Evolutionary conservation across 2,888 invertebrate species (phyloP), one percentile per base, ranked within the genome.

Genomic region (Leucophenga maculata): DNA sequence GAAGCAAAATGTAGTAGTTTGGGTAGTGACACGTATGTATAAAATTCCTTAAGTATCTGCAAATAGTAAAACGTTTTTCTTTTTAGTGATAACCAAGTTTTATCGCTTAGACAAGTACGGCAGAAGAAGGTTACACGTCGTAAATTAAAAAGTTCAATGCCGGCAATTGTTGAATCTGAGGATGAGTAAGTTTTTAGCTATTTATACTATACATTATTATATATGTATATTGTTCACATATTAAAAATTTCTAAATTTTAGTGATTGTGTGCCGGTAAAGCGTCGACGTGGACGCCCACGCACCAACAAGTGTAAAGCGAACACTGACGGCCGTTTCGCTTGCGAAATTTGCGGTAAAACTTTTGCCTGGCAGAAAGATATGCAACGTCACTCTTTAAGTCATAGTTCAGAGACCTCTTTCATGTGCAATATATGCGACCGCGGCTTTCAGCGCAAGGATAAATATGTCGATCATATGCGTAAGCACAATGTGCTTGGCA

Each of bases 291-390:
- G 81, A 0, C 80, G 86, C 4, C 79, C 81, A 16, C 67, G 71
- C 70, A 13, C 78, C 70, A 31, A 31, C 44, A 20, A 66, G 70
- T 39, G 78, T 69, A 67, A 73, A 18, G 32, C 32, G n/a, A 77
- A 74, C 48, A 62, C 75, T 16, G 72, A 76, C 1, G 83, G 79
- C 0, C 82, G 86, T 3, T 83, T 82, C 69, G 78, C 72, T 0
- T 87, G 87, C 31, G 74, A 80, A 3, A 77, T 78, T n/a, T 87
- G 88, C 50, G 78, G 76, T 20, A 86, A 86, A 72, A 82, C 83
- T 0, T 87, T 88, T 64, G 85, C 86, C 0, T 85, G 86, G 81
- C 79, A 82, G 44, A 86, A 86, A 13, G 87, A 87, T 73, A 78
- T 87, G 69, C 81, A 80, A 39, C 85, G 87, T 0, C 87, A 87